phyloP scores from a whole-genome alignment of 2,113 vertebrate genomes.

The Pluvialis apricaria region DNA sequence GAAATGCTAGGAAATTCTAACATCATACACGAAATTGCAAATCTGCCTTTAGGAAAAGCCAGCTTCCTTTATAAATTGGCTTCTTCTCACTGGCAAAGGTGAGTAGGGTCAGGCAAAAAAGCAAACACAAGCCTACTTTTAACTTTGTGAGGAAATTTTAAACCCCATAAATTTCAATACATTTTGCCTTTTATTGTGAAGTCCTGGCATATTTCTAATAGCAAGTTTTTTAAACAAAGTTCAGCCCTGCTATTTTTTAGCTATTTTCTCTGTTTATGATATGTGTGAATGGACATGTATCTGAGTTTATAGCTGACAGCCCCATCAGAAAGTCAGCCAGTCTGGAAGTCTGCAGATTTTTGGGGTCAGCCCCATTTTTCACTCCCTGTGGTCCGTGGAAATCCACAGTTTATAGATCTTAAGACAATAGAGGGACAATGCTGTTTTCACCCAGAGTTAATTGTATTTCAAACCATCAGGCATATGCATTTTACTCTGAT shows the following conservation, averaged over 20 bases:
- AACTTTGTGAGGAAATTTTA: slow-evolving; percentile 10
- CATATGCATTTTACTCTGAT: not conserved
- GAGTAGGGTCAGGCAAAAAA: slow-evolving; percentile 4
- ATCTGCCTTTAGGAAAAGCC: slow-evolving; percentile 44
- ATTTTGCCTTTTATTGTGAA: slow-evolving; percentile 21
- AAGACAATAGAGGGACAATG: not conserved
- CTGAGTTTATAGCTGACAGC: not conserved
- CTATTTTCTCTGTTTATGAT: not conserved
- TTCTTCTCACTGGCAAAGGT: slow-evolving; percentile 11
- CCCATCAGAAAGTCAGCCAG: not conserved
- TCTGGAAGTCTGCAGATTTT: not conserved
- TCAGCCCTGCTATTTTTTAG: not conserved
- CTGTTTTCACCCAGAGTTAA: not conserved
- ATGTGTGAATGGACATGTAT: not conserved
- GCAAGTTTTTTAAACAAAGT: not conserved
- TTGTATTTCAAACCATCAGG: not conserved
- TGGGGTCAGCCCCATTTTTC: not conserved
- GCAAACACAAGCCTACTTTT: not conserved
- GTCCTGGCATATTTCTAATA: slow-evolving; percentile 14
- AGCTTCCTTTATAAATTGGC: slow-evolving; percentile 19
- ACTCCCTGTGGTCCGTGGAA: not conserved
- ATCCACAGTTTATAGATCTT: not conserved
- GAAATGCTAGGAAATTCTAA: slow-evolving; percentile 45
- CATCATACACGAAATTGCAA: slow-evolving; percentile 38
- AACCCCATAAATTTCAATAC: slow-evolving; percentile 17